Conservation (phyloP, 2,113 vertebrate genomes). For the Clarias batrachus region DNA sequence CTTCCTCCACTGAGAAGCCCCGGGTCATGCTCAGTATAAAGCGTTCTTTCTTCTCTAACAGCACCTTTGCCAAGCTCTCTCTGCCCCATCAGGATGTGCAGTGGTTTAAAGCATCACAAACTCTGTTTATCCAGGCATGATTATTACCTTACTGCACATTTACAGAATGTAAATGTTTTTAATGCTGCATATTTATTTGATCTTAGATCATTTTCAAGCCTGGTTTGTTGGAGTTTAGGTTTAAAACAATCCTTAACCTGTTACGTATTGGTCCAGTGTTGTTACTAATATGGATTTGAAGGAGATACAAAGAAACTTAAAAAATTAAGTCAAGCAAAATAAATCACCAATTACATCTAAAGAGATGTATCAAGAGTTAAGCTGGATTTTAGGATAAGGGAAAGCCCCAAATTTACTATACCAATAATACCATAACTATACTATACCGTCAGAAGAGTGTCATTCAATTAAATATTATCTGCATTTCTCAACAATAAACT, state of each 20-base stretch:
- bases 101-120: conserved; percentile 35
- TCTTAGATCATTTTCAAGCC: background rate
- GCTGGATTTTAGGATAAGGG: background rate
- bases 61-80: conserved; percentile 42
- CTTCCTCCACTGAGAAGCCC: conserved; percentile 50
- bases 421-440: background rate
- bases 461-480: background rate
- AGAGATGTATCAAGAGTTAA: background rate
- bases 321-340: background rate
- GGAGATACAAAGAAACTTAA: background rate
- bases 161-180: background rate
- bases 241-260: background rate
- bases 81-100: conserved; percentile 39
- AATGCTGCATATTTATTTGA: background rate
- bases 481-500: background rate
- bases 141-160: conserved; percentile 9
- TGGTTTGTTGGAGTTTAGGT: background rate
- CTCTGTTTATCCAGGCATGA: conserved; percentile 21
- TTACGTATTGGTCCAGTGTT: background rate
- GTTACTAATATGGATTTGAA: background rate
- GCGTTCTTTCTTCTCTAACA: conserved; percentile 44
- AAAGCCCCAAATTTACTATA: background rate
- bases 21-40: conserved; percentile 52
- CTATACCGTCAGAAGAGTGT: background rate
- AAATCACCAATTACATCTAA: background rate